phyloP scores from a whole-genome alignment of 2,113 vertebrate genomes.

The Gobio gobio region DNA sequence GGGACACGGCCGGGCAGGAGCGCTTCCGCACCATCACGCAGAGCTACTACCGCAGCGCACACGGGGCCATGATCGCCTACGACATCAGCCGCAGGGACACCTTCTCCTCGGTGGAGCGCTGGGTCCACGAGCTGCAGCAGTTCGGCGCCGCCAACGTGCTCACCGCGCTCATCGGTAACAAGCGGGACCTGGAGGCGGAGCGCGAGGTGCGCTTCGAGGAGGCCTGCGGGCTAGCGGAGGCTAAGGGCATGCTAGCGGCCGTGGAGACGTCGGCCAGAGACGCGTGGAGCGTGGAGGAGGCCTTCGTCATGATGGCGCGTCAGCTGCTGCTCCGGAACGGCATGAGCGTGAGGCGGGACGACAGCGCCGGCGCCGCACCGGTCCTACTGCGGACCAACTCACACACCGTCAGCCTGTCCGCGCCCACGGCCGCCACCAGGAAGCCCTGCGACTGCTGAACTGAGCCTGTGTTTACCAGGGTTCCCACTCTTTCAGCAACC shows the following conservation, averaged over 20 bases:
- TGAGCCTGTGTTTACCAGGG: too few species aligned
- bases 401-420: neutral
- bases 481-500: too few species aligned
- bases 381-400: slow-evolving; percentile 37
- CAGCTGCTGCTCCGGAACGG: slow-evolving; percentile 82
- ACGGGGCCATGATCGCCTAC: slow-evolving; percentile 93
- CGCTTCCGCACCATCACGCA: slow-evolving; percentile 98
- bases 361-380: neutral
- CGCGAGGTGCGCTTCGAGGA: slow-evolving; percentile 88
- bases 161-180: slow-evolving; percentile 93
- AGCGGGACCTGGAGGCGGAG: slow-evolving; percentile 83
- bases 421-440: too few species aligned
- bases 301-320: slow-evolving; percentile 81
- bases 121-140: slow-evolving; percentile 91
- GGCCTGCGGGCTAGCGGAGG: slow-evolving; percentile 86
- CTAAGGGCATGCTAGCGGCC: slow-evolving; percentile 84
- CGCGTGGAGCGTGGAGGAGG: slow-evolving; percentile 81
- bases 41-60: slow-evolving; percentile 96
- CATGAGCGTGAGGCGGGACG: slow-evolving; percentile 51
- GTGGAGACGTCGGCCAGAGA: slow-evolving; percentile 93
- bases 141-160: slow-evolving; percentile 89
- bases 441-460: slow-evolving; percentile 46
- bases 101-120: slow-evolving; percentile 89
- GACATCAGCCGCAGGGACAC: slow-evolving; percentile 89
- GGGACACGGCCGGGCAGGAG: slow-evolving; percentile 98